A percentile compares a stretch with the other conserved stretches of the same genome.
Conservation (phyloP, 2,888 invertebrate genomes). For the Phortica okadai region DNA sequence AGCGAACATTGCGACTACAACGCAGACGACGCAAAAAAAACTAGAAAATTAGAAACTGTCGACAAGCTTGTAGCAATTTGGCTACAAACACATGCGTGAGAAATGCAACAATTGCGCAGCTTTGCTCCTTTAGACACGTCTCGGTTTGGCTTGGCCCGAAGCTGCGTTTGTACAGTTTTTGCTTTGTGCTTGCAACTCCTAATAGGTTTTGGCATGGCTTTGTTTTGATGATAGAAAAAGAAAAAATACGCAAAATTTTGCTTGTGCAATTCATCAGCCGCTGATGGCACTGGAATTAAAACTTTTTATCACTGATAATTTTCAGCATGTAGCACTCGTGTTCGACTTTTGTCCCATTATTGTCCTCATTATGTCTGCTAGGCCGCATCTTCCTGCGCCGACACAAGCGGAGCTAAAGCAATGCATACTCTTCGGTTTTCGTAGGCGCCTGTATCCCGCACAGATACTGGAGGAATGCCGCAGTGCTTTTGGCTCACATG, state of each 20-base stretch:
- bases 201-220: slow-evolving; percentile 6
- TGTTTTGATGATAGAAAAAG: not conserved
- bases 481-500: slow-evolving; percentile 61
- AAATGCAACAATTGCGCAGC: slow-evolving; percentile 3
- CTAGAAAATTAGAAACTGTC: not conserved
- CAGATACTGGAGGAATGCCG: slow-evolving; percentile 63
- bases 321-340: slow-evolving; percentile 16
- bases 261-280: slow-evolving; percentile 9
- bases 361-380: slow-evolving; percentile 21
- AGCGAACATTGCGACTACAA: slow-evolving; percentile 31
- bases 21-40: slow-evolving; percentile 27
- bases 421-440: slow-evolving; percentile 64
- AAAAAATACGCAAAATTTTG: slow-evolving; percentile 6
- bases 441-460: slow-evolving; percentile 59
- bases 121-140: not conserved
- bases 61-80: slow-evolving; percentile 12
- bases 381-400: slow-evolving; percentile 61
- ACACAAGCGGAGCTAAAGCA: slow-evolving; percentile 60
- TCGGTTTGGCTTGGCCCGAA: not conserved
- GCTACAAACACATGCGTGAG: slow-evolving; percentile 35
- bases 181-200: slow-evolving; percentile 16
- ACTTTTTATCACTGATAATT: slow-evolving; percentile 15
- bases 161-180: too few species aligned
- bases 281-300: not conserved
- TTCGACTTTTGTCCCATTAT: not conserved